Evolutionary conservation across 2,113 vertebrate genomes (phyloP).

Genomic region (Montifringilla adamsi): DNA sequence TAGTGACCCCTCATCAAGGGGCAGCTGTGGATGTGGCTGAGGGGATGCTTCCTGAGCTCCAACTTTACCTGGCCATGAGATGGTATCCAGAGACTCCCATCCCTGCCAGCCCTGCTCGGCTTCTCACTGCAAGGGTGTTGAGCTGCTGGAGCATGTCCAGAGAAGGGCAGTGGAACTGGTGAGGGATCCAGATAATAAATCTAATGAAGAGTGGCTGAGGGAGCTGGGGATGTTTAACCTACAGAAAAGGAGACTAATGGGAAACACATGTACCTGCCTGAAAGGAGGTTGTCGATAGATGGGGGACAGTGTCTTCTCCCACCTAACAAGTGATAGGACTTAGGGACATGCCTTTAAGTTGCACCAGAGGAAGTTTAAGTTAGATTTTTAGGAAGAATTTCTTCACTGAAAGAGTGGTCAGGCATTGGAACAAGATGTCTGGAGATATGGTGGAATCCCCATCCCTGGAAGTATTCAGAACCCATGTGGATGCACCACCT

Average conservation of each 20-base stretch:
- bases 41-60: background rate
- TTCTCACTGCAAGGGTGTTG: background rate
- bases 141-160: background rate
- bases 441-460: background rate
- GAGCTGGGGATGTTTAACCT: background rate
- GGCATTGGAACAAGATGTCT: background rate
- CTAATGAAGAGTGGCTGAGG: background rate
- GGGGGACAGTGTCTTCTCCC: background rate
- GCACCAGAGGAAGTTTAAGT: background rate
- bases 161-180: background rate
- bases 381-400: background rate
- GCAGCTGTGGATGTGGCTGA: background rate
- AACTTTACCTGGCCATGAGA: background rate
- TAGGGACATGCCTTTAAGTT: background rate
- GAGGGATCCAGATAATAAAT: background rate
- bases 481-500: no score
- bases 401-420: background rate
- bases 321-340: background rate
- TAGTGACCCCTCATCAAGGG: background rate
- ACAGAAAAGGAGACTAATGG: background rate
- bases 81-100: background rate
- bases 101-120: background rate
- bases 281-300: background rate
- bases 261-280: background rate
- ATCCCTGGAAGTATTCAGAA: background rate